Conservation (phyloP, 2,113 vertebrate genomes). For the Perognathus longimembris region DNA sequence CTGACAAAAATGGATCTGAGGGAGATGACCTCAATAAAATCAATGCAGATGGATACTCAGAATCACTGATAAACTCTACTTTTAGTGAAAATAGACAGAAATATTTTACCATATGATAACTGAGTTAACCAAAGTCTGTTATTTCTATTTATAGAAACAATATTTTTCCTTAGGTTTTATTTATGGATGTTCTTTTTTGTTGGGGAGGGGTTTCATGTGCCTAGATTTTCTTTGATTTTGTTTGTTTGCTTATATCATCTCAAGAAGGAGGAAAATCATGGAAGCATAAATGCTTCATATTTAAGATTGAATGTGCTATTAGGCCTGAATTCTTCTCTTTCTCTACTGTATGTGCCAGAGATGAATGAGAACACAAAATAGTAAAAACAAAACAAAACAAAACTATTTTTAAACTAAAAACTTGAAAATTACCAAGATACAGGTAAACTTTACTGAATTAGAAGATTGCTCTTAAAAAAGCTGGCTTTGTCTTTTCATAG, state of each 20-base stretch:
- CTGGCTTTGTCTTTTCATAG: constrained; percentile 36
- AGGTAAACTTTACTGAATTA: background rate
- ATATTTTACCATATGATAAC: background rate
- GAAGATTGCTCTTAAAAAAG: constrained; percentile 24
- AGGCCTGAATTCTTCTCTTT: constrained; percentile 6
- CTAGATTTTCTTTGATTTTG: background rate
- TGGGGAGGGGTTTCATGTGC: background rate
- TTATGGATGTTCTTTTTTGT: background rate
- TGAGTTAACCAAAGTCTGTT: background rate
- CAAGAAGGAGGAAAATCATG: background rate
- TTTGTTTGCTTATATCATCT: background rate
- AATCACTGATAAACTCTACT: background rate
- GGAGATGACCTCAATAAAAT: background rate
- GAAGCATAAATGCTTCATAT: background rate
- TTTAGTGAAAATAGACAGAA: constrained; percentile 40
- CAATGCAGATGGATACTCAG: background rate
- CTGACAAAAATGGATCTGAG: background rate
- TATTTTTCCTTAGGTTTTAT: constrained; percentile 25
- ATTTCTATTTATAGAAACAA: constrained; percentile 46
- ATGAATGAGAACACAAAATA: constrained; percentile 4
- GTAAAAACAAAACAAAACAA: too few species aligned
- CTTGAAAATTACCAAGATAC: constrained; percentile 24
- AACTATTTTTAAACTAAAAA: constrained; percentile 40
- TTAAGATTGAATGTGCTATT: background rate
- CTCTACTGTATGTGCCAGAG: background rate